These are phyloP conservation scores for Solen grandis DNA, from an alignment of 1,140 invertebrate species.

Conservation along the genomic window DNA sequence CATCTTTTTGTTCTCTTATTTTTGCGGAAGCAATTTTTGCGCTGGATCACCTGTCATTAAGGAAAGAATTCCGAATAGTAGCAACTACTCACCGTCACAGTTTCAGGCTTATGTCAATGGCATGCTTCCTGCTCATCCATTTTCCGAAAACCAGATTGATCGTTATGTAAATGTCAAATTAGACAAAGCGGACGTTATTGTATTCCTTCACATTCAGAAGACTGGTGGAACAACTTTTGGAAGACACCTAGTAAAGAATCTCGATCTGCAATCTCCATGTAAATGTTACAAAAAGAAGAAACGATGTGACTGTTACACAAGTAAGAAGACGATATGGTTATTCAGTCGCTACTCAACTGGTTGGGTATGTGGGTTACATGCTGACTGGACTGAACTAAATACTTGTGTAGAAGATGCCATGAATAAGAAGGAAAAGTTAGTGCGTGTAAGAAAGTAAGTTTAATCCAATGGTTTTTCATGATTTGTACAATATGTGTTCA, in stretches of 20 bases:
- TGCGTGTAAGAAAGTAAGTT: constrained; percentile 72
- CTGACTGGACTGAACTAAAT: constrained; percentile 98
- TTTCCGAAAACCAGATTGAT: constrained; percentile 36
- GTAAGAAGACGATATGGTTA: constrained; percentile 86
- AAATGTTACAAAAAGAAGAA: constrained; percentile 68
- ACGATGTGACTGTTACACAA: constrained; percentile 75
- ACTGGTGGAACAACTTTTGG: constrained; percentile 96
- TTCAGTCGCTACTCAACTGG: constrained; percentile 99
- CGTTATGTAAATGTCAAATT: constrained; percentile 62
- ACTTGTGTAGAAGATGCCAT: constrained; percentile 83
- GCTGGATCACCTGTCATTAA: neutral
- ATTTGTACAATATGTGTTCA: no score
- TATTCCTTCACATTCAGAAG: constrained; percentile 99
- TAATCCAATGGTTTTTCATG: neutral
- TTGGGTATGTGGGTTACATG: constrained; percentile 99
- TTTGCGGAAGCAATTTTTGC: constrained; percentile 16
- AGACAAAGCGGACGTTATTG: constrained; percentile 91
- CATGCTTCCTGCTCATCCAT: constrained; percentile 35
- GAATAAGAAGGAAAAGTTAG: constrained; percentile 77
- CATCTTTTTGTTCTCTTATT: constrained; percentile 41
- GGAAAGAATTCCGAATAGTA: neutral
- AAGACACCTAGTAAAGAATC: constrained; percentile 95
- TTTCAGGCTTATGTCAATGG: constrained; percentile 35
- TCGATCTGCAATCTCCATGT: constrained; percentile 86
- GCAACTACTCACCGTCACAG: neutral